Base-by-base conservation (phyloP, 2,888 invertebrate species). In the Sarcophaga rosellei region DNA sequence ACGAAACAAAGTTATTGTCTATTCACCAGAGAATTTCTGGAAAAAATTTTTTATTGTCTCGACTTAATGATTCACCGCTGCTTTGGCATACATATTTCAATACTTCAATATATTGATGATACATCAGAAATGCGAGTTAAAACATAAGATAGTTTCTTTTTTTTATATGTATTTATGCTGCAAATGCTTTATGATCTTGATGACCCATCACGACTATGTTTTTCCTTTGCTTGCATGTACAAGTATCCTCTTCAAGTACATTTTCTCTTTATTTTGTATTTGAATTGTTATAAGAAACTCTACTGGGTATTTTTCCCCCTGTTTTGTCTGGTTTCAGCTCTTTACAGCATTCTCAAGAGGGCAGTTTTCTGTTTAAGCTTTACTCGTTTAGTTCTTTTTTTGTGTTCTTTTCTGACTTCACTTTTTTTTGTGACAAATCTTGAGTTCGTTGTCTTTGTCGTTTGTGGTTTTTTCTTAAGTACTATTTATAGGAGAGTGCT, bases 141-240 rank as follows among this genome's bases (percentile, higher is more conserved):
- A 82, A 77, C 72, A 59, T 74, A 85, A 85, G 69, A 74, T 80
- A n/a, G 21, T 65, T 75, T 35, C 15, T 61, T 17, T 15, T 47
- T 65, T 69, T 69, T 8, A 11, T 23, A n/a, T n/a, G n/a, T n/a
- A n/a, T 75, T 65, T 63, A 53, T 53, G 53, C 63, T 53, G 53
- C 53, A 53, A 53, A 66, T 79, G 70, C 75, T 84, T 77, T 80
- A 72, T 84, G 84, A 84, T 84, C 84, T 84, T 84, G 84, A 84
- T 84, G 84, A 80, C 84, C 84, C 84, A 80, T 80, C 80, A 84
- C 84, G 84, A 84, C 84, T 84, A 70, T 70, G 69, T 84, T 84
- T 76, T 68, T 74, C 44, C 63, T 75, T 21, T 53, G n/a, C 25
- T 53, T 80, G 79, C 61, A 70, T 53, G 53, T 4, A 15, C 15